A percentile compares a stretch with the other conserved stretches of the same genome.
phyloP scores from a whole-genome alignment of 2,113 vertebrate genomes.

The Ardeotis arabs region DNA sequence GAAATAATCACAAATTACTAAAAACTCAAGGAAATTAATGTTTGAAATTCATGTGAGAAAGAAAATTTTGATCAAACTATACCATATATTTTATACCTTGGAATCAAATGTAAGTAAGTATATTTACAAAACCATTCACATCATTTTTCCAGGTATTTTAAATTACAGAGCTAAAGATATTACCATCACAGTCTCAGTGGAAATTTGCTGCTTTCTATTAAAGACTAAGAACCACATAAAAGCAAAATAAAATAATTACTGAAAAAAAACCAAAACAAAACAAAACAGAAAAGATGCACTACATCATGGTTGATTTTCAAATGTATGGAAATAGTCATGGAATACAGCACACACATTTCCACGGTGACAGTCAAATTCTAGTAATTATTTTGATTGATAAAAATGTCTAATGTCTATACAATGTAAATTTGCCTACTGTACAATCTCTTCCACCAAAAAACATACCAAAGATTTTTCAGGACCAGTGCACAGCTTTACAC shows the following conservation, averaged over 20 bases:
- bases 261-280: neutral
- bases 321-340: rapidly evolving
- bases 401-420: neutral
- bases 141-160: neutral
- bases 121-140: neutral
- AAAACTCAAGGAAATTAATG: neutral
- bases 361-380: neutral
- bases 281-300: neutral
- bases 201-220: neutral
- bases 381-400: neutral
- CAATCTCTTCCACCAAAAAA: neutral
- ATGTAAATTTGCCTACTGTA: neutral
- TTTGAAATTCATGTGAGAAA: neutral
- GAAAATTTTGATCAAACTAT: neutral
- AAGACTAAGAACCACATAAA: neutral
- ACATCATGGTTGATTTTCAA: neutral
- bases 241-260: neutral
- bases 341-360: neutral
- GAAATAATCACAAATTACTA: neutral
- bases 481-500: neutral
- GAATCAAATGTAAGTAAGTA: neutral
- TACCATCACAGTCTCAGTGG: neutral
- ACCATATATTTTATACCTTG: neutral
- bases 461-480: neutral
- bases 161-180: neutral